Conservation (phyloP, 2,888 invertebrate genomes). For the Paralinhomoeus sp. region DNA sequence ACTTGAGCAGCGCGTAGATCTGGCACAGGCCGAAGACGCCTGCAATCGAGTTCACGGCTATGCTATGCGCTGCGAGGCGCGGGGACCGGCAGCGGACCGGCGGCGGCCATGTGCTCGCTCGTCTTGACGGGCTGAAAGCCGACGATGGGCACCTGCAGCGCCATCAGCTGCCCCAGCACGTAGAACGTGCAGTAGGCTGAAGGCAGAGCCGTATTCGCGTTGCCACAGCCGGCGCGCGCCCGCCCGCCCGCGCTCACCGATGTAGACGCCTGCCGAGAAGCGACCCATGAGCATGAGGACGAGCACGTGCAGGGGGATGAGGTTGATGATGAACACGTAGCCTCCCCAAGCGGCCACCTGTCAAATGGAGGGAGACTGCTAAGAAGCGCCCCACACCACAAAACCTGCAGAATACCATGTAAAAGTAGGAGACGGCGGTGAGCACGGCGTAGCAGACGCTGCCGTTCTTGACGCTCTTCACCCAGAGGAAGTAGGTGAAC, state of each 20-base stretch:
- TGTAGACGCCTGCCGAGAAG: no score
- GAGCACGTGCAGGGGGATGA: constrained; percentile 93
- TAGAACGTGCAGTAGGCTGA: constrained; percentile 82
- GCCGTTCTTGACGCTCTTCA: no score
- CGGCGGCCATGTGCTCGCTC: no score
- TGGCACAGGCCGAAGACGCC: constrained; percentile 84
- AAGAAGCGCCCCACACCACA: constrained; percentile 18
- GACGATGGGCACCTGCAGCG: constrained; percentile 61
- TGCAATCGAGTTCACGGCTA: no score
- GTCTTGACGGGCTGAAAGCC: constrained; percentile 98
- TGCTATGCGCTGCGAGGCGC: neutral
- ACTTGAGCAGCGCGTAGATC: constrained; percentile 60
- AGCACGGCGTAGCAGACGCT: constrained; percentile 88
- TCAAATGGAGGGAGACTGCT: constrained; percentile 28
- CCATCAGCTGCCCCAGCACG: constrained; percentile 71
- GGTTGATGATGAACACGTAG: constrained; percentile 95
- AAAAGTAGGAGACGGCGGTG: constrained; percentile 76
- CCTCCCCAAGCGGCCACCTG: no score
- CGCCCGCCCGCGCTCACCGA: no score
- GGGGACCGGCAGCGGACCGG: constrained; percentile 36
- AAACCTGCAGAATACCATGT: constrained; percentile 99
- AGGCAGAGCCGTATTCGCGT: neutral
- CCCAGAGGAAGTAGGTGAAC: no score
- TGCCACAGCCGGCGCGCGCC: no score
- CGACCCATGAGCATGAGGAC: no score